These are phyloP conservation scores for Panthera leo DNA, from an alignment of 2,113 vertebrate species.

Conservation along the genomic window DNA sequence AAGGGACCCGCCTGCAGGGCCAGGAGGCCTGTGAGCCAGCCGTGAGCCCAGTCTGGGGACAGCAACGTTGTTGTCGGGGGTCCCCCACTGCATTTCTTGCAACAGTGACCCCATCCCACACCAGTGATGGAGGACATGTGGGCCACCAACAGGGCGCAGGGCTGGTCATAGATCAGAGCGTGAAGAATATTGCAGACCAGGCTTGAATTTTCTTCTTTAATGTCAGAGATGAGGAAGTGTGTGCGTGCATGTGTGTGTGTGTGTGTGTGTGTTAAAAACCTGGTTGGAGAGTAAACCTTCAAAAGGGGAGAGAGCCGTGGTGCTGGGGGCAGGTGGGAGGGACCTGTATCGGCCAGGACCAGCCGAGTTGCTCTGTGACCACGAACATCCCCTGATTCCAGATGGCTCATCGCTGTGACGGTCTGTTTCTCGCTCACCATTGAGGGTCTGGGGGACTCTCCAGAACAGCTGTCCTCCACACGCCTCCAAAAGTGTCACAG, in stretches of 20 bases:
- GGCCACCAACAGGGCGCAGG: accelerated
- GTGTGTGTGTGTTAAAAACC: not conserved
- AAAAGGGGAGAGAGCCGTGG: accelerated
- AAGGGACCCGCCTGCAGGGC: not conserved
- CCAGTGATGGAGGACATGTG: not conserved
- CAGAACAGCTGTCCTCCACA: accelerated
- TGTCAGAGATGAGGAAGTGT: not conserved
- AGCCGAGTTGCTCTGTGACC: accelerated
- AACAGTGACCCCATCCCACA: not conserved
- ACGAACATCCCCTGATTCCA: accelerated
- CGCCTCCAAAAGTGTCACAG: not conserved
- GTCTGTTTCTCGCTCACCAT: not conserved
- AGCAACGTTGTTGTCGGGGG: not conserved
- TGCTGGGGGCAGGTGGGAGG: not conserved
- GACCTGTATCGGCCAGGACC: accelerated
- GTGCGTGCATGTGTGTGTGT: too few species aligned
- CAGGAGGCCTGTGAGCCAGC: accelerated
- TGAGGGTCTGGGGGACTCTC: not conserved
- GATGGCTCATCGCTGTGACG: accelerated
- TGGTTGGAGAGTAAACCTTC: not conserved
- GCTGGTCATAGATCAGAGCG: not conserved
- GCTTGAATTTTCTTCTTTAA: too few species aligned
- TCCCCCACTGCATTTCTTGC: not conserved
- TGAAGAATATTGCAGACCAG: not conserved
- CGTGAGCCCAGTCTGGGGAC: accelerated